Conservation (phyloP, 2,888 invertebrate genomes). For the Ophion obscuratus region DNA sequence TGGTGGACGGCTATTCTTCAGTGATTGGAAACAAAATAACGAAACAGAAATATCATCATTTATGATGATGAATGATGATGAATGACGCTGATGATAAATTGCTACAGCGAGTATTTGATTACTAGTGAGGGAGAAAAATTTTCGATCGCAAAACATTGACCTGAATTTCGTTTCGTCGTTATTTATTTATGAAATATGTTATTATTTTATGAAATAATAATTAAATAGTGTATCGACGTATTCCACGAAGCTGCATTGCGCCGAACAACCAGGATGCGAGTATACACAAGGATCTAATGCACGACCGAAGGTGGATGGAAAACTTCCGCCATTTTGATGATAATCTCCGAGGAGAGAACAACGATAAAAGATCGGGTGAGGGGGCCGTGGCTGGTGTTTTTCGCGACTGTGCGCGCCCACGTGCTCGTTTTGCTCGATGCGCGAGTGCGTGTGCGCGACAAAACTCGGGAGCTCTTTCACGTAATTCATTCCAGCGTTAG, state of each 20-base stretch:
- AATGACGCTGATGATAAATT: too few species aligned
- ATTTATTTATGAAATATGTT: too few species aligned
- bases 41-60: too few species aligned
- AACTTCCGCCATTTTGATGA: slow-evolving; percentile 62
- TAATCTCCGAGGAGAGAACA: slow-evolving; percentile 49
- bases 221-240: neutral
- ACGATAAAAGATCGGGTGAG: slow-evolving; percentile 39
- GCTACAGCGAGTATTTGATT: too few species aligned
- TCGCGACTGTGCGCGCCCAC: slow-evolving; percentile 59
- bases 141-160: too few species aligned
- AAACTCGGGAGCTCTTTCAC: slow-evolving; percentile 18
- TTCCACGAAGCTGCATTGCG: neutral
- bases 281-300: neutral
- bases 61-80: too few species aligned
- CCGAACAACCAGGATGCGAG: neutral
- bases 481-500: slow-evolving; percentile 44
- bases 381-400: slow-evolving; percentile 37
- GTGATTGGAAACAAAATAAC: too few species aligned
- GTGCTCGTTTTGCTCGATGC: slow-evolving; percentile 46
- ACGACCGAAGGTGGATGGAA: neutral
- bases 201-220: neutral
- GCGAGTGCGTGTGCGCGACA: slow-evolving; percentile 1
- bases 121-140: too few species aligned
- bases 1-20: too few species aligned
- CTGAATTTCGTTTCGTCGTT: too few species aligned